These are phyloP conservation scores for Atethmia centrago DNA, from an alignment of 2,888 invertebrate genomes.

Conservation along the genomic window DNA sequence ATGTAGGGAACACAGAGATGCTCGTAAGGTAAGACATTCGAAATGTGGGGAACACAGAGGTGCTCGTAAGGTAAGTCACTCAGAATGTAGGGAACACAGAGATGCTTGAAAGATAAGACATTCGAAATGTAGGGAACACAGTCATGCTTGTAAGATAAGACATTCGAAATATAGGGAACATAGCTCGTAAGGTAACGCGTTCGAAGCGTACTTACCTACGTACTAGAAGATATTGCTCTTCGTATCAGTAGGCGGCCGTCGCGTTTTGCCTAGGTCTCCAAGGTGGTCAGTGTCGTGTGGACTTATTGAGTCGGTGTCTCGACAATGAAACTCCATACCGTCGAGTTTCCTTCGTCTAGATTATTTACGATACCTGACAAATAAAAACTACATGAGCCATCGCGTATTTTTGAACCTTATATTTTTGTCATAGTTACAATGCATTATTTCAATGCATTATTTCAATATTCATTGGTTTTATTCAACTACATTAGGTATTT, in stretches of 20 bases:
- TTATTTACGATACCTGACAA: background rate
- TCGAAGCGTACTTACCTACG: background rate
- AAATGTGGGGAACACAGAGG: background rate
- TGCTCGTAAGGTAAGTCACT: background rate
- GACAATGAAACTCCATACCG: background rate
- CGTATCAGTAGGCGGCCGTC: background rate
- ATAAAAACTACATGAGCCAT: background rate
- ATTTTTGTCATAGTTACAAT: background rate
- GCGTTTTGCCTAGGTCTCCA: background rate
- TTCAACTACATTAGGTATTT: slow-evolving; percentile 1
- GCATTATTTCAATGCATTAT: background rate
- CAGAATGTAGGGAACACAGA: background rate
- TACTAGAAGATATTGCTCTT: background rate
- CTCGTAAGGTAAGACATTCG: slow-evolving; percentile 70
- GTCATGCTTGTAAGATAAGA: slow-evolving; percentile 75
- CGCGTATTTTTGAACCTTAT: background rate
- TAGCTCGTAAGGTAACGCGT: slow-evolving; percentile 74
- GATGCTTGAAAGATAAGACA: background rate
- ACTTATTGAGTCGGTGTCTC: background rate
- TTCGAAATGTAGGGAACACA: slow-evolving; percentile 67
- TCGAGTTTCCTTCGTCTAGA: too few relatives aligned
- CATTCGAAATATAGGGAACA: background rate
- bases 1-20: slow-evolving; percentile 73
- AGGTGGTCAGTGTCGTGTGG: background rate
- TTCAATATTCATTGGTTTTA: background rate